A percentile compares a stretch with the other conserved stretches of the same genome.
These are phyloP conservation scores for Drosophila nikananu DNA, from an alignment of 1,140 invertebrate genomes.

Conservation along the genomic window DNA sequence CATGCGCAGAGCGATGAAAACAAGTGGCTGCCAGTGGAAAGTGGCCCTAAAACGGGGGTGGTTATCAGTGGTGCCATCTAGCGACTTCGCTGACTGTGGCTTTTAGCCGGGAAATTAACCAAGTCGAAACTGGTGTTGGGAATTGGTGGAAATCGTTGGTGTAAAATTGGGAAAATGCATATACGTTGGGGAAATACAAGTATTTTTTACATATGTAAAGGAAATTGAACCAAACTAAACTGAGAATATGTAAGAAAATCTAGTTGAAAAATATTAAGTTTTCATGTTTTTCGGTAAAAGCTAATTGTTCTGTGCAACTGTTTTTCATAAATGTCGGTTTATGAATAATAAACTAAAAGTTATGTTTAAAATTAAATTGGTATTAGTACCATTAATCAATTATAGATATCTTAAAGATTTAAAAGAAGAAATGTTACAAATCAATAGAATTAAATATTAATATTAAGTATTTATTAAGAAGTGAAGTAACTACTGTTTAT, in stretches of 20 bases:
- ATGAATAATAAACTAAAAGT: neutral
- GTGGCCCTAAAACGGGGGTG: constrained; percentile 31
- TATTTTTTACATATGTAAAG: neutral
- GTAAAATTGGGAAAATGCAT: neutral
- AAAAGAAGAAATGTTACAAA: too few species aligned
- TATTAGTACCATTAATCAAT: too few species aligned
- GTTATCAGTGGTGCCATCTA: constrained; percentile 55
- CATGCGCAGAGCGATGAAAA: constrained; percentile 67
- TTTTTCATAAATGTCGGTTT: neutral
- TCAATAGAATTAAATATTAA: too few species aligned
- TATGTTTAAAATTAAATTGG: neutral
- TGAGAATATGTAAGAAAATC: neutral
- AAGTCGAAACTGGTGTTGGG: neutral
- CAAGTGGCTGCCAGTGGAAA: constrained; percentile 48
- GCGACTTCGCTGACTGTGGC: too few species aligned
- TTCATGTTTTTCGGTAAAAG: neutral
- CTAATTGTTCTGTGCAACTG: neutral
- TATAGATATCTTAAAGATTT: too few species aligned
- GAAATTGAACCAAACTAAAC: neutral
- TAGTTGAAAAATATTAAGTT: neutral
- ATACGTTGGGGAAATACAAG: neutral
- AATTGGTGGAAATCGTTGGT: constrained; percentile 1
- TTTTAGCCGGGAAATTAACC: constrained; percentile 10
- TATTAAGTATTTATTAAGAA: too few species aligned
- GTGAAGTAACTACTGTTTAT: too few species aligned